phyloP scores from a whole-genome alignment of 2,888 invertebrate genomes.

The Campaea margaritaria region DNA sequence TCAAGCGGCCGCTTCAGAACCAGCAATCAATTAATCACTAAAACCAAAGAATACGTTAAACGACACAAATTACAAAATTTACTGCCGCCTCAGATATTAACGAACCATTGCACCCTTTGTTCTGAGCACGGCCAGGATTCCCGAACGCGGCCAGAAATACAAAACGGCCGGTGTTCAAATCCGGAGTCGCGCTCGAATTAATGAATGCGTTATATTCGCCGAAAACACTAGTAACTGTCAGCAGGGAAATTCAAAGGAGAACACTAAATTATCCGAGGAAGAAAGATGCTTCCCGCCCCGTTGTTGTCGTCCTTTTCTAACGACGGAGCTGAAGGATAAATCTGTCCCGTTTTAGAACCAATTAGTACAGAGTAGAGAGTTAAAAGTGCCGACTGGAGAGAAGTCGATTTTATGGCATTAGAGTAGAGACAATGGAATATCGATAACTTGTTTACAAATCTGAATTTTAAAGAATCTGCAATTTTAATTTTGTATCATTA shows the following conservation, averaged over 20 bases:
- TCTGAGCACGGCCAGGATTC: constrained; percentile 46
- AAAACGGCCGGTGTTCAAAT: constrained; percentile 61
- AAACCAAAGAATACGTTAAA: constrained; percentile 55
- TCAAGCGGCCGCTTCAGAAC: constrained; percentile 42
- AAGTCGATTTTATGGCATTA: constrained; percentile 44
- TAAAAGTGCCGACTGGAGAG: constrained; percentile 60
- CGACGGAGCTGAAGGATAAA: constrained; percentile 38
- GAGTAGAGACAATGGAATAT: constrained; percentile 33
- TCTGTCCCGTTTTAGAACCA: constrained; percentile 61
- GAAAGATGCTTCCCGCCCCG: constrained; percentile 79
- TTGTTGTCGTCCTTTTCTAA: constrained; percentile 55
- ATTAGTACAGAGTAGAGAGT: constrained; percentile 64
- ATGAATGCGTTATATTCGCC: constrained; percentile 74
- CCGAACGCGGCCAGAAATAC: constrained; percentile 62
- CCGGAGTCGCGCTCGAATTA: constrained; percentile 63
- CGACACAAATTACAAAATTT: constrained; percentile 61
- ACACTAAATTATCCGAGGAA: constrained; percentile 67
- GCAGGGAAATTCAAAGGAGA: constrained; percentile 58
- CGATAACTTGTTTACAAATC: constrained; percentile 3
- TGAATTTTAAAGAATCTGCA: not conserved
- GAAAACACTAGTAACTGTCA: constrained; percentile 70
- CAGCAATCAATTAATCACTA: constrained; percentile 58
- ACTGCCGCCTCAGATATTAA: constrained; percentile 58
- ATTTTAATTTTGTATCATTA: no score
- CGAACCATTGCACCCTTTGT: constrained; percentile 79